Conservation (phyloP, 2,113 vertebrate genomes). For the Zosterops pallidus region DNA sequence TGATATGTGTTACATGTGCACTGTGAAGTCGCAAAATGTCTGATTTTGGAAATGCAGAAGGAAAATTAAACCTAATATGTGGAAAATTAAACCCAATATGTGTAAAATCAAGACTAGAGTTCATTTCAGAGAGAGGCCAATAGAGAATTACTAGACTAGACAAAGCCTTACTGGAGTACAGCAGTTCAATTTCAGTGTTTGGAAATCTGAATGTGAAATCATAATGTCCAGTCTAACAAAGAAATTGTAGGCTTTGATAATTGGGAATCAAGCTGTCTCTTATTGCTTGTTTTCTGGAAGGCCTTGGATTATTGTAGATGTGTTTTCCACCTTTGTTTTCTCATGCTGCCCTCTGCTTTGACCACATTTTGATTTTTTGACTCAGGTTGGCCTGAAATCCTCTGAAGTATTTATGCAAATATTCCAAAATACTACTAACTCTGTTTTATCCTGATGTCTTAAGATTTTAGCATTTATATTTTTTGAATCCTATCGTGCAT, state of each 20-base stretch:
- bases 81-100: background rate
- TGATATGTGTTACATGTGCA: accelerated
- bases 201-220: background rate
- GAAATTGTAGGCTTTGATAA: background rate
- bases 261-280: background rate
- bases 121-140: accelerated
- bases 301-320: background rate
- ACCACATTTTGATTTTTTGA: background rate
- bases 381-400: background rate
- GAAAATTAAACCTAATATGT: background rate
- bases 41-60: background rate
- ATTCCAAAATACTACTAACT: background rate
- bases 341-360: background rate
- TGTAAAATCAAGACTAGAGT: background rate
- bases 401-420: background rate
- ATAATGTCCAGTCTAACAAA: background rate
- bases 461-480: background rate
- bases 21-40: background rate
- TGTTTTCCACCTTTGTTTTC: background rate
- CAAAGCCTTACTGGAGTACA: background rate
- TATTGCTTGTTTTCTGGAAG: background rate
- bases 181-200: background rate
- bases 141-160: background rate
- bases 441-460: background rate
- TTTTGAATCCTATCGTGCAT: background rate